Percentiles rank a stretch among this genome's conserved stretches.
Evolutionary conservation across 2,113 vertebrate species (phyloP).

Genomic region (Corvus cornix): DNA sequence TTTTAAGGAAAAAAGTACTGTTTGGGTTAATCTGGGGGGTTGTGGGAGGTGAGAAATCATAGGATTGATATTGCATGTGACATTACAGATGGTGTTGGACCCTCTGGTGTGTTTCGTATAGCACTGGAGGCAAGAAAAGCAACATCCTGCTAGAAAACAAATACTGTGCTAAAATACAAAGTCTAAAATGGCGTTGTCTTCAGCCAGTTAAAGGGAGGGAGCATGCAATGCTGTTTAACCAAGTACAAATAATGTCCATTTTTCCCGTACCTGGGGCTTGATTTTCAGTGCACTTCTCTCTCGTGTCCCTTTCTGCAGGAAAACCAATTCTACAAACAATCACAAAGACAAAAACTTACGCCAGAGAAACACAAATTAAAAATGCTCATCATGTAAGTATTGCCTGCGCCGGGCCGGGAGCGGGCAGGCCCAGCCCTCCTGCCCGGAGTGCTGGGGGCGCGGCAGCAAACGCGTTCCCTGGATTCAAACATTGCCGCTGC

Average conservation of each 20-base stretch:
- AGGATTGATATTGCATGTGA: not conserved
- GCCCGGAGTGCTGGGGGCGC: not conserved
- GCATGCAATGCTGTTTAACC: not conserved
- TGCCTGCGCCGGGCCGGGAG: not conserved
- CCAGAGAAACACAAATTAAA: slow-evolving; percentile 97
- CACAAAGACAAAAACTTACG: slow-evolving; percentile 99
- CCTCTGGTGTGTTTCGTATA: not conserved
- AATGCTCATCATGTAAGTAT: slow-evolving; percentile 76
- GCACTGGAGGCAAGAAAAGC: not conserved
- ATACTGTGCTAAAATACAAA: not conserved
- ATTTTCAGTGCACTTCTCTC: not conserved
- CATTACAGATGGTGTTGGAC: not conserved
- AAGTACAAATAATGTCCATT: accelerated
- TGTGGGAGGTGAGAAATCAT: not conserved
- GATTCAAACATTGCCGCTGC: not conserved
- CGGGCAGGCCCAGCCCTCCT: not conserved
- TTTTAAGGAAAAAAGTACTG: not conserved
- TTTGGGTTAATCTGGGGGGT: not conserved
- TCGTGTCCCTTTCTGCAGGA: slow-evolving; percentile 74
- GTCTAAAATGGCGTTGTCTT: not conserved
- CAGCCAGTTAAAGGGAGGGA: not conserved
- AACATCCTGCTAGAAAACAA: not conserved
- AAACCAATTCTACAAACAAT: slow-evolving; percentile 99
- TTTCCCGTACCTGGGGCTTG: not conserved
- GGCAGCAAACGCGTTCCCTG: not conserved